Evolutionary conservation across 2,113 vertebrate genomes (phyloP).

Genomic region (Tinamus guttatus): DNA sequence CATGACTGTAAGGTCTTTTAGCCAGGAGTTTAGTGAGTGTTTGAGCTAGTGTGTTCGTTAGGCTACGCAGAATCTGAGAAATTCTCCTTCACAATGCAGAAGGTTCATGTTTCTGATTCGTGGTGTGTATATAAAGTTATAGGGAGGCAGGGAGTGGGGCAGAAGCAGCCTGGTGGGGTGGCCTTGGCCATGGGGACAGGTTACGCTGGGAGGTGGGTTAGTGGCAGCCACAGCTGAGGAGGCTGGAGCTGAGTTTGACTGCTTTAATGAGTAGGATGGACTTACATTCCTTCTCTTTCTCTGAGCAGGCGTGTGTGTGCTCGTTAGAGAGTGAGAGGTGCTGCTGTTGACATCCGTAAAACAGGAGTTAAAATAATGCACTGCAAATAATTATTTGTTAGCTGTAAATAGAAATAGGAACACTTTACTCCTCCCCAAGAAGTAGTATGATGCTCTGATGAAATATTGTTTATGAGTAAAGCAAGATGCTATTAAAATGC

Average conservation of each 20-base stretch:
- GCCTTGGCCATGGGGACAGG: not conserved
- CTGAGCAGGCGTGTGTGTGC: not conserved
- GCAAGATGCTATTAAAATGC: not conserved
- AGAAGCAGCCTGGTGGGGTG: not conserved
- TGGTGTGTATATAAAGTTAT: accelerated
- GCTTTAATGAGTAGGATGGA: not conserved
- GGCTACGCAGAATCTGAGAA: not conserved
- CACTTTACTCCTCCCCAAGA: not conserved
- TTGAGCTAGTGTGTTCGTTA: not conserved
- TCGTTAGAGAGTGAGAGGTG: not conserved
- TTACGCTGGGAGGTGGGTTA: not conserved
- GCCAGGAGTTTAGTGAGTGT: not conserved
- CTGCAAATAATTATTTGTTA: not conserved
- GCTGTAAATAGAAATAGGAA: not conserved
- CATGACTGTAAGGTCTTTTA: not conserved
- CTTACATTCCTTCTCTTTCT: not conserved
- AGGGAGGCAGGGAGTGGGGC: not conserved
- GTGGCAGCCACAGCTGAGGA: not conserved
- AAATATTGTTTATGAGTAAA: not conserved
- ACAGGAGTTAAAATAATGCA: not conserved
- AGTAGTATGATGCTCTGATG: not conserved
- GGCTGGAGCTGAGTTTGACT: not conserved
- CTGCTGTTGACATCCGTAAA: not conserved
- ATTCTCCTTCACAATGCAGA: not conserved
- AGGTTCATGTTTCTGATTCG: not conserved